phyloP scores from a whole-genome alignment of 2,888 invertebrate genomes.

The Pedicia rivosa region DNA sequence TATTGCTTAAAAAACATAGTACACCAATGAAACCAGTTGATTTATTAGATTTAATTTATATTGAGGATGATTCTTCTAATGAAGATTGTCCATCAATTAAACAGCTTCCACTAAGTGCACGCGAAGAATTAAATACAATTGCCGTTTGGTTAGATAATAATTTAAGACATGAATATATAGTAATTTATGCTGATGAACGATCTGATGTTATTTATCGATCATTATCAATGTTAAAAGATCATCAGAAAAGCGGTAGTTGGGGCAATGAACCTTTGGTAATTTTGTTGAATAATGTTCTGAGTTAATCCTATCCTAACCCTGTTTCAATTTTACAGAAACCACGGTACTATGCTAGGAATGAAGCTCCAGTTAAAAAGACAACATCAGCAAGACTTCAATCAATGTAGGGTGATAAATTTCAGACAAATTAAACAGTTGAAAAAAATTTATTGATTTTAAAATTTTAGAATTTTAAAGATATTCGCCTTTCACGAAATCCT shows the following conservation, averaged over 20 bases:
- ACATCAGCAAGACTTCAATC: constrained; percentile 72
- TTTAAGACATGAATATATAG: constrained; percentile 53
- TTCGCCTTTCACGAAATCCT: not conserved
- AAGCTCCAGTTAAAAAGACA: constrained; percentile 38
- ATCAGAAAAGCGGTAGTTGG: constrained; percentile 61
- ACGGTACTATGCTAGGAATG: constrained; percentile 46
- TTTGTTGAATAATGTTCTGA: not conserved
- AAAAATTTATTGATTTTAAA: not conserved
- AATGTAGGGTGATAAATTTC: constrained; percentile 37
- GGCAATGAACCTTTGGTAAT: constrained; percentile 55
- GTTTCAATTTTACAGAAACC: constrained; percentile 19
- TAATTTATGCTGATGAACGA: constrained; percentile 57
- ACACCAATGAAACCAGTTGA: constrained; percentile 72
- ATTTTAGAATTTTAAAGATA: not conserved
- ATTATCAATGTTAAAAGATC: constrained; percentile 60
- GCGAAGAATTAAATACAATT: constrained; percentile 58
- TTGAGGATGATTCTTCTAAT: constrained; percentile 57
- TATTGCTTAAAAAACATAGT: constrained; percentile 69
- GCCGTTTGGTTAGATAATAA: constrained; percentile 75
- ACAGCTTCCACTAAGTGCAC: constrained; percentile 50
- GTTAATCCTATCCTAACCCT: not conserved
- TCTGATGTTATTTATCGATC: constrained; percentile 62
- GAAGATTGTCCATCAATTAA: constrained; percentile 46
- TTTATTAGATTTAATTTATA: constrained; percentile 72
- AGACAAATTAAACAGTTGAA: constrained; percentile 7